Conservation (phyloP, 1,140 invertebrate species). For the Neelides sp. region DNA sequence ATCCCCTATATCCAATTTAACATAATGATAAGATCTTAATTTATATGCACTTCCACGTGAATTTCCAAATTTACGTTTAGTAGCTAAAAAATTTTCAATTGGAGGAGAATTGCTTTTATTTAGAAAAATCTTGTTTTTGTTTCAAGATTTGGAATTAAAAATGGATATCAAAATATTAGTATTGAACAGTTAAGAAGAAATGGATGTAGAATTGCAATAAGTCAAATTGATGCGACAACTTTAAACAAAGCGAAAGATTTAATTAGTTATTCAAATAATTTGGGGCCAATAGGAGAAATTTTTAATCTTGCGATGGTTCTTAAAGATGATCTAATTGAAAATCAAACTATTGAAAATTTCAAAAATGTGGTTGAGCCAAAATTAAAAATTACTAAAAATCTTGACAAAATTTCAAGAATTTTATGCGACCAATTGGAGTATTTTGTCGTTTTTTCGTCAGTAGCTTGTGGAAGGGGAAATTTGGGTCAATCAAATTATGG, state of each 20-base stretch:
- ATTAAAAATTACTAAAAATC: conserved; percentile 43
- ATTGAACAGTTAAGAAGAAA: conserved; percentile 7
- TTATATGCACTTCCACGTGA: too few relatives aligned
- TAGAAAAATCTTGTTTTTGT: conserved; percentile 45
- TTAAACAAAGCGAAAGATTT: conserved; percentile 38
- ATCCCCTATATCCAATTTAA: too few relatives aligned
- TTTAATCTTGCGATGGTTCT: conserved; percentile 60
- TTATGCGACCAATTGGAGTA: conserved; percentile 44
- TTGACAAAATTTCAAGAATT: conserved; percentile 44
- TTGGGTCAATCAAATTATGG: conserved; percentile 34
- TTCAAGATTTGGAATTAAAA: conserved; percentile 41
- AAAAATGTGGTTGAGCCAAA: conserved; percentile 45
- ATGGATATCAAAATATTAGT: conserved; percentile 17
- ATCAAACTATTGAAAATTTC: conserved; percentile 48
- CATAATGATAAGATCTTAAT: too few relatives aligned
- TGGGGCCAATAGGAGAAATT: conserved; percentile 56
- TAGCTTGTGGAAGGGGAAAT: conserved; percentile 30
- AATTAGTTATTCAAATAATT: conserved; percentile 42
- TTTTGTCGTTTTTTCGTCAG: conserved; percentile 32
- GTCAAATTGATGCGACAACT: conserved; percentile 37
- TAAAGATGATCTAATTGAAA: conserved; percentile 48
- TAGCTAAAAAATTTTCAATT: too few relatives aligned
- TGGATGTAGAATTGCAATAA: conserved; percentile 38
- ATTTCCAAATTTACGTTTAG: too few relatives aligned
- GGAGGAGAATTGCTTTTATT: too few relatives aligned